Conservation (phyloP, 2,113 vertebrate genomes). For the Syngnathus scovelli region DNA sequence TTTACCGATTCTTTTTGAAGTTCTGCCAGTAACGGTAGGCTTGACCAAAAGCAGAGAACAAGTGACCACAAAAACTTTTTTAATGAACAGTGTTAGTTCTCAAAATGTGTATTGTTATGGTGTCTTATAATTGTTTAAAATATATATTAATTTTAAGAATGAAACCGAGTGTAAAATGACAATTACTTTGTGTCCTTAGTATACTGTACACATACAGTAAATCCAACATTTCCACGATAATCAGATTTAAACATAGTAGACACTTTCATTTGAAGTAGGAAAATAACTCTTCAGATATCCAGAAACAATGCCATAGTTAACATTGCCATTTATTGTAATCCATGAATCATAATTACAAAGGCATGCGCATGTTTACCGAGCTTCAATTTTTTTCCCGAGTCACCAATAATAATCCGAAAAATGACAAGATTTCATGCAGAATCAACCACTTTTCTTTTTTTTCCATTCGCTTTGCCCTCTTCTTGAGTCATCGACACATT, state of each 20-base stretch:
- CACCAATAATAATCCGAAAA: conserved; percentile 33
- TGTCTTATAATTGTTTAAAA: too few relatives aligned
- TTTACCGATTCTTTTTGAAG: neutral
- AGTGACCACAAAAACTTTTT: too few relatives aligned
- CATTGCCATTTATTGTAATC: conserved; percentile 51
- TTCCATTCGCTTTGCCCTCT: conserved; percentile 1
- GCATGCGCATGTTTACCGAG: conserved; percentile 44
- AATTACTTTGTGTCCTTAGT: neutral
- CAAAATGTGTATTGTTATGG: too few relatives aligned
- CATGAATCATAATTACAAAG: conserved; percentile 55
- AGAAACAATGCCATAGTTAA: conserved; percentile 7
- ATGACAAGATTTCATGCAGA: conserved; percentile 38
- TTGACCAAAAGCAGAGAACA: too few relatives aligned
- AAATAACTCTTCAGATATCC: neutral
- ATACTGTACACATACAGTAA: neutral
- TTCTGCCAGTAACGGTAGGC: neutral
- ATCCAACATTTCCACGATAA: neutral
- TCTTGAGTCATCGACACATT: conserved; percentile 28
- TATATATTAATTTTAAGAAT: too few relatives aligned
- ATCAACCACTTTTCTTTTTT: conserved; percentile 23
- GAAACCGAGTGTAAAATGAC: neutral
- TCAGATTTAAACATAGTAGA: neutral
- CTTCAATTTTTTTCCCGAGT: conserved; percentile 28
- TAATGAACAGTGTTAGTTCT: too few relatives aligned
- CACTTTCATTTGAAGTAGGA: neutral